Conservation (phyloP, 2,113 vertebrate genomes). For the Edolisoma coerulescens region DNA sequence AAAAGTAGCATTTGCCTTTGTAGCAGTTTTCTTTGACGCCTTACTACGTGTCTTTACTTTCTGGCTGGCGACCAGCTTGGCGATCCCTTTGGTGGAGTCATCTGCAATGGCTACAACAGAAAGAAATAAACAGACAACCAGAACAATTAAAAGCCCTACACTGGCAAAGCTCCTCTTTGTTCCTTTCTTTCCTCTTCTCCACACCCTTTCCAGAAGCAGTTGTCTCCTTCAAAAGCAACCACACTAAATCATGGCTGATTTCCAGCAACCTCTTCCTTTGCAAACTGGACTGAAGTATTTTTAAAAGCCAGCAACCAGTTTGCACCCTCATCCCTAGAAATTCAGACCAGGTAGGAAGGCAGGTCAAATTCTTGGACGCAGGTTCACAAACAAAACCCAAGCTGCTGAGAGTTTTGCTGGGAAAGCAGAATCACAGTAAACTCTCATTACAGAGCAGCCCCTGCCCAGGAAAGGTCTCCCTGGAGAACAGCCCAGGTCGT, state of each 20-base stretch:
- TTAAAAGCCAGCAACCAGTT: background rate
- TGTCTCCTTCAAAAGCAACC: background rate
- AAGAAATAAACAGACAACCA: background rate
- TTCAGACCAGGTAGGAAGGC: background rate
- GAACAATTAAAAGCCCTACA: background rate
- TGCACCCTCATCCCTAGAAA: background rate
- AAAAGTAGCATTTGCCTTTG: background rate
- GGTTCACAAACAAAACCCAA: background rate
- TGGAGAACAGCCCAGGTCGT: background rate
- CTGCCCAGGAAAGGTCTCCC: background rate
- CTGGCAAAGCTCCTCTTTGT: background rate
- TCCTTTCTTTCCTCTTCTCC: background rate
- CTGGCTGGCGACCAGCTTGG: conserved; percentile 83
- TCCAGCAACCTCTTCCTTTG: background rate
- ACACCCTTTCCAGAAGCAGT: background rate
- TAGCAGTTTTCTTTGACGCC: background rate
- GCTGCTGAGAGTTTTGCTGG: background rate
- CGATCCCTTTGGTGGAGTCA: conserved; percentile 79
- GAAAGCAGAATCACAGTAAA: background rate
- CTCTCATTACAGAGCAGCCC: background rate
- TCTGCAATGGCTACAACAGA: conserved; percentile 76
- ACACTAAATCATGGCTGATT: background rate
- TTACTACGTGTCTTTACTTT: conserved; percentile 6
- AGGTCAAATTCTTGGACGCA: background rate
- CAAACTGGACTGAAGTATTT: background rate